Base-by-base conservation (phyloP, 1,140 invertebrate species). In the Pemphigus obesinymphae region DNA sequence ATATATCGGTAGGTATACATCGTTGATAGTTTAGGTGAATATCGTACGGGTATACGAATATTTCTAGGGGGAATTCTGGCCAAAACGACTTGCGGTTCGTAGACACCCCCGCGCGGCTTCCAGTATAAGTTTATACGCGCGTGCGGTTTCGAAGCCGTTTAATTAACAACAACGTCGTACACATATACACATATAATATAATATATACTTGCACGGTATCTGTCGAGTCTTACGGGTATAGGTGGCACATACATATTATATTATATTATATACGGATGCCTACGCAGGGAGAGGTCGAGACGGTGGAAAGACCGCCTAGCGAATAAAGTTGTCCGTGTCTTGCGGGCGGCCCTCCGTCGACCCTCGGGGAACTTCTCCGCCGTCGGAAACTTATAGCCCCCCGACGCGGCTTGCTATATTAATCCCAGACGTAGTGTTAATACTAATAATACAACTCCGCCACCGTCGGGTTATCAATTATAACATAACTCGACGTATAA, bases 381-480 rank as follows among this genome's bases (percentile, higher is more conserved):
- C 53, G 45, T 6, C 31, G 29, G 53, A 43, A 80, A 61, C 55
- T 61, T 80, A 58, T 58, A 20, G 55, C 37, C 8, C 10, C 37
- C 34, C 53, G 23, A 34, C 31, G 26, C 26, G 34, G 34, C 50
- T 7, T 3, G 40, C 76, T 29, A 31, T 80, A 61, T 61, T 80
- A 80, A 61, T 80, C 76, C 76, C 76, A 63, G 55, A 80, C 76
- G 76, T 78, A 58, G 50, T 55, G 75, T 80, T 80, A 80, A 80
- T 45, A 63, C 55, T 61, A 80, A 80, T 80, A 80, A 61, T 43
- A 43, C 37, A 23, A 37, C 13, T 8, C 23, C 23, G n/a, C 3
- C 29, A n/a, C 37, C 53, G 76, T 61, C 58, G 23, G 37, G 76
- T 45, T 80, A 80, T 80, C 55, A 63, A 80, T 80, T 63, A 80